A percentile compares a stretch with the other conserved stretches of the same genome.
Evolutionary conservation across 1,140 invertebrate genomes (phyloP).

Genomic region (Meloidogyne chitwoodi): DNA sequence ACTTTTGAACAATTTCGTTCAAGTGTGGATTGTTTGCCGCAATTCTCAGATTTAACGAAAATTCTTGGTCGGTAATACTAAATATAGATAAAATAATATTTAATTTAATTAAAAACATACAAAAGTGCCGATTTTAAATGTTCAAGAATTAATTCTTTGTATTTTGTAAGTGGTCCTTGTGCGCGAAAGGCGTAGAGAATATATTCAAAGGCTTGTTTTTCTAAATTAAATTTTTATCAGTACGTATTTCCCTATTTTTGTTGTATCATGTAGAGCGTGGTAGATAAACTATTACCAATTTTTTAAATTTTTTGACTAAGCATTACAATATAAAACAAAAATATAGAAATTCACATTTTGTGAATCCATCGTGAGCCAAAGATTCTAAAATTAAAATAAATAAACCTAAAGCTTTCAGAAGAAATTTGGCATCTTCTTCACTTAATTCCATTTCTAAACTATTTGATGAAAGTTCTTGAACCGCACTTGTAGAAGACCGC

Average conservation of each 20-base stretch:
- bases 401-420: not conserved
- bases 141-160: conserved; percentile 49
- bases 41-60: conserved; percentile 14
- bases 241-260: too few species aligned
- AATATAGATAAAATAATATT: conserved; percentile 14
- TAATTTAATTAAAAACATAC: conserved; percentile 25
- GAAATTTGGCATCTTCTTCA: not conserved
- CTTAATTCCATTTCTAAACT: not conserved
- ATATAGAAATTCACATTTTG: too few species aligned
- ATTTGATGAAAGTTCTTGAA: not conserved
- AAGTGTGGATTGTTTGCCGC: conserved; percentile 39
- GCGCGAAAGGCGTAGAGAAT: conserved; percentile 48
- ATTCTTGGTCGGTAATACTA: conserved; percentile 45
- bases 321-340: too few species aligned
- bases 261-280: too few species aligned
- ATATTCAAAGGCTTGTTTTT: conserved; percentile 40
- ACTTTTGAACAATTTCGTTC: conserved; percentile 30
- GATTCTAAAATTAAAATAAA: too few species aligned
- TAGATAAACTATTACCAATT: too few species aligned
- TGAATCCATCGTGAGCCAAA: too few species aligned
- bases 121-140: conserved; percentile 45
- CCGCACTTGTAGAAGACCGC: not conserved
- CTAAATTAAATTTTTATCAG: conserved; percentile 21
- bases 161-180: conserved; percentile 48
- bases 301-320: too few species aligned